These are phyloP conservation scores for Penaeus chinensis DNA, from an alignment of 1,140 invertebrate genomes.

Conservation along the genomic window DNA sequence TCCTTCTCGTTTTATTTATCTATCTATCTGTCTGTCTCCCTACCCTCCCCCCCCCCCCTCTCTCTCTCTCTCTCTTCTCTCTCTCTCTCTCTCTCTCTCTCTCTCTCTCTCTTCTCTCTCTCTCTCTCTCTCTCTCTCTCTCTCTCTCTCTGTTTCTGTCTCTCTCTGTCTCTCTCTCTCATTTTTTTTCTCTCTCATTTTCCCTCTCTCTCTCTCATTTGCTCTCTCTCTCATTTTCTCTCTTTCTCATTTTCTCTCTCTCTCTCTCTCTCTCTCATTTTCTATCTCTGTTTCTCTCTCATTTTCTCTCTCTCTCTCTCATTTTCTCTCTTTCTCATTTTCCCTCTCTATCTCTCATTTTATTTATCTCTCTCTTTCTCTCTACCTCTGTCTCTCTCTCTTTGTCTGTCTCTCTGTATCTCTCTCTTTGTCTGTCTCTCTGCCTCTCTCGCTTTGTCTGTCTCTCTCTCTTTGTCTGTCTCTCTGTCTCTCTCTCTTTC, in stretches of 20 bases:
- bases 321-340: background rate
- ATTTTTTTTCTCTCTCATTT: background rate
- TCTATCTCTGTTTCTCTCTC: background rate
- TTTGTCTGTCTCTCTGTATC: too few species aligned
- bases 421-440: too few species aligned
- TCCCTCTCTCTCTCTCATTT: background rate
- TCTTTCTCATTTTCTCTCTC: background rate
- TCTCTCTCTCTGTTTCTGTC: background rate
- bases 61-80: constrained; percentile 21
- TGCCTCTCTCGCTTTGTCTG: too few species aligned
- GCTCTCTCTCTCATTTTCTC: background rate
- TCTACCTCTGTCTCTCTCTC: too few species aligned
- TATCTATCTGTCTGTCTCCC: background rate
- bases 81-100: constrained; percentile 23
- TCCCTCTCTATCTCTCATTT: background rate
- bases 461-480: too few species aligned
- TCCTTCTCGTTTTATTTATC: too few species aligned
- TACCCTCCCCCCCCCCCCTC: background rate
- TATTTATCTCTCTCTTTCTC: background rate
- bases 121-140: background rate
- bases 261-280: constrained; percentile 13
- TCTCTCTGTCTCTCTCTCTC: background rate
- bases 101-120: background rate
- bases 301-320: too few species aligned
- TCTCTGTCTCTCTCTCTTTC: too few species aligned